Percentiles rank a stretch among this genome's conserved stretches.
phyloP scores from a whole-genome alignment of 2,888 invertebrate genomes.

The Nematopogon swammerdamellus region DNA sequence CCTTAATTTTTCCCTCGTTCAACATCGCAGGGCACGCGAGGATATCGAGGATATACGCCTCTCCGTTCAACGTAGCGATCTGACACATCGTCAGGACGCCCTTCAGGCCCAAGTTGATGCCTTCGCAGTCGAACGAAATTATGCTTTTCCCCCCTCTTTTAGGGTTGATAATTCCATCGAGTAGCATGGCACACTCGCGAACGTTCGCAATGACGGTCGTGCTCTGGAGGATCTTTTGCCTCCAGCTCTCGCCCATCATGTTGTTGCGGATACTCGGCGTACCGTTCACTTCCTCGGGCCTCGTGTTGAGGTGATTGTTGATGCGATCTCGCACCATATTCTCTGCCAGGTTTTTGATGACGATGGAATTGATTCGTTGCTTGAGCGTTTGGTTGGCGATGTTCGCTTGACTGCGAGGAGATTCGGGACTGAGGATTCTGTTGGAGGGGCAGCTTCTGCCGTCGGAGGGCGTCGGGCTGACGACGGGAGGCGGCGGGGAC shows the following conservation, averaged over 20 bases:
- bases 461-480: conserved; percentile 47
- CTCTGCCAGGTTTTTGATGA: conserved; percentile 86
- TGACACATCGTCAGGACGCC: conserved; percentile 86
- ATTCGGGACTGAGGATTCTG: conserved; percentile 53
- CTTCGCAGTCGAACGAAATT: conserved; percentile 89
- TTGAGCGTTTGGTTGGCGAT: conserved; percentile 76
- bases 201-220: conserved; percentile 77
- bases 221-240: conserved; percentile 75
- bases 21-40: conserved; percentile 80
- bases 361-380: conserved; percentile 83
- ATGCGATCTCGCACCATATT: conserved; percentile 63
- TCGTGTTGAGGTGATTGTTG: conserved; percentile 43
- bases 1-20: conserved; percentile 72
- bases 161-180: conserved; percentile 67
- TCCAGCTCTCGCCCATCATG: conserved; percentile 71
- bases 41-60: conserved; percentile 85
- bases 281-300: conserved; percentile 40
- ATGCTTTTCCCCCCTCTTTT: conserved; percentile 54
- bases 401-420: conserved; percentile 40
- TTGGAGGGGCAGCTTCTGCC: conserved; percentile 40
- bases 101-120: conserved; percentile 86
- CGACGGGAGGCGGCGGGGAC: conserved; percentile 30
- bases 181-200: conserved; percentile 73
- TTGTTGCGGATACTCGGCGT: conserved; percentile 38
- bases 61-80: conserved; percentile 77